Percentiles rank a stretch among this genome's conserved stretches.
These are phyloP conservation scores for Gymnothorax javanicus DNA, from an alignment of 2,797 vertebrate species.

Conservation along the genomic window DNA sequence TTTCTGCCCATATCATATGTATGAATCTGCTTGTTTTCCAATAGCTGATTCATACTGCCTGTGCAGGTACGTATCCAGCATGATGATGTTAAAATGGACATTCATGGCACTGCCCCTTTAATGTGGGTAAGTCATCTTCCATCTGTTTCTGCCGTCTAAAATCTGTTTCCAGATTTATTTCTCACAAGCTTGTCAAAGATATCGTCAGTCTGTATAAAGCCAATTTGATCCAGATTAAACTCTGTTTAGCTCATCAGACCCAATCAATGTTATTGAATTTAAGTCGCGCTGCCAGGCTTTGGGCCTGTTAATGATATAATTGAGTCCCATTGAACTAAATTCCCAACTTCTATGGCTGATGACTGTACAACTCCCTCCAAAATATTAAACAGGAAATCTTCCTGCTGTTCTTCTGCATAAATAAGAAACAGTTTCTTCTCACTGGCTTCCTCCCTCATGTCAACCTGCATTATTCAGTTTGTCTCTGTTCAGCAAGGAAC, in stretches of 20 bases:
- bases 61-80: background rate
- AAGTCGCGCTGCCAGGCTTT: slow-evolving; percentile 12
- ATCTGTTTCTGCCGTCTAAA: background rate
- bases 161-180: background rate
- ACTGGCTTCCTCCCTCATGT: background rate
- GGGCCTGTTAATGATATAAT: background rate
- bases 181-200: background rate
- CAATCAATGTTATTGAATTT: slow-evolving; percentile 34
- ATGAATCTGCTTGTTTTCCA: background rate
- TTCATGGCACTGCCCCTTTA: background rate
- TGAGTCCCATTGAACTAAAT: background rate
- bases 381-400: slow-evolving; percentile 42
- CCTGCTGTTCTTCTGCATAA: slow-evolving; percentile 30
- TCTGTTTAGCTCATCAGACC: slow-evolving; percentile 36
- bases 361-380: slow-evolving; percentile 1
- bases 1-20: background rate
- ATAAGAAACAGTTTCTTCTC: background rate
- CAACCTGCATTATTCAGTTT: slow-evolving; percentile 32
- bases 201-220: background rate
- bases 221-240: slow-evolving; percentile 3
- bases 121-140: background rate
- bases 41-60: background rate
- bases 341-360: background rate
- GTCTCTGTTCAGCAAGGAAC: slow-evolving; percentile 23
- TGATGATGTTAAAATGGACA: background rate